Percentiles rank a stretch among this genome's conserved stretches.
phyloP scores from a whole-genome alignment of 2,113 vertebrate genomes.

The Ciconia stormi region DNA sequence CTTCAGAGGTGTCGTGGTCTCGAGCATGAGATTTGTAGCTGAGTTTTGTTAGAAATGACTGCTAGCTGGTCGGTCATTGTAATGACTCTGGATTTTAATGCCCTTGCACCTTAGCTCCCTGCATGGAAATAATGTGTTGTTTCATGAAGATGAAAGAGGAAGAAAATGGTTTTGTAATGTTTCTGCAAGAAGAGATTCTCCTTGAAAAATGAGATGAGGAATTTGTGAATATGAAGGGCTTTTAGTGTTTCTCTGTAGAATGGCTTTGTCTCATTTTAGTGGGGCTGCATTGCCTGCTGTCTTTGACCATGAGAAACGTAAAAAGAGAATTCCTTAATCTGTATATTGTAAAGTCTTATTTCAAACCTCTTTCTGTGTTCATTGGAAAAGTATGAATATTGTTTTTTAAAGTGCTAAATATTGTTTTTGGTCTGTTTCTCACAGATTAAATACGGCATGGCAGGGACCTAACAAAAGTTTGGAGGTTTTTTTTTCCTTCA shows the following conservation, averaged over 20 bases:
- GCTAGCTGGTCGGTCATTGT: not conserved
- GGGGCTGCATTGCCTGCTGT: not conserved
- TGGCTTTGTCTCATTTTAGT: not conserved
- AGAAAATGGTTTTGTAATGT: constrained; percentile 22
- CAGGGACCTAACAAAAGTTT: not conserved
- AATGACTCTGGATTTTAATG: constrained; percentile 8
- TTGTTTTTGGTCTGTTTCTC: not conserved
- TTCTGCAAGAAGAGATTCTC: not conserved
- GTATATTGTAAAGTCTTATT: not conserved
- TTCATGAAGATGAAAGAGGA: constrained; percentile 13
- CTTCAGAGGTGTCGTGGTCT: not conserved
- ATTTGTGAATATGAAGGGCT: not conserved
- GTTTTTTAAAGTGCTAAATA: not conserved
- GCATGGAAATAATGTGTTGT: not conserved
- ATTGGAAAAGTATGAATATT: not conserved
- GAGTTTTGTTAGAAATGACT: not conserved
- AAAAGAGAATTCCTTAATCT: not conserved
- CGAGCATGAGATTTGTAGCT: not conserved
- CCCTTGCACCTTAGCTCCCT: not conserved
- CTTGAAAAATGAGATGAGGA: not conserved
- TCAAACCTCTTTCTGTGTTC: not conserved
- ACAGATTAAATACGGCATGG: not conserved
- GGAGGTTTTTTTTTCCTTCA: not conserved
- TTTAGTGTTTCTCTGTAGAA: not conserved
- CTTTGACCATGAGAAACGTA: not conserved